Conservation (phyloP, 2,113 vertebrate species). For the Oxygymnocypris stewartii region DNA sequence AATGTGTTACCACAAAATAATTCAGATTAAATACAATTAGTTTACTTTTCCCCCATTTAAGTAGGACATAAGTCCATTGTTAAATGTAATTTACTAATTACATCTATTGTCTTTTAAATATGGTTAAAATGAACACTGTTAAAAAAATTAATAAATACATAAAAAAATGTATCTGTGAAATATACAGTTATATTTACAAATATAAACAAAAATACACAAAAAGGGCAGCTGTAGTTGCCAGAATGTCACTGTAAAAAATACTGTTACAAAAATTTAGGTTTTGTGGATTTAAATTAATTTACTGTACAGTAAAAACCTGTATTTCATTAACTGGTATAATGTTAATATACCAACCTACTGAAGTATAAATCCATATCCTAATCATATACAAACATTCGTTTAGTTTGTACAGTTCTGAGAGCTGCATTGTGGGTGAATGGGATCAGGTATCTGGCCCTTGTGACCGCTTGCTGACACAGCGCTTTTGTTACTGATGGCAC, state of each 20-base stretch:
- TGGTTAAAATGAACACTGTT: background rate
- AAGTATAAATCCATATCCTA: background rate
- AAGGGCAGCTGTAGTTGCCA: too few relatives aligned
- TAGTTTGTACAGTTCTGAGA: constrained; percentile 11
- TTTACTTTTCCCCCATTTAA: background rate
- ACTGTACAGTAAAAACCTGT: too few relatives aligned
- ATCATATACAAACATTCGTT: background rate
- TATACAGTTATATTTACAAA: too few relatives aligned
- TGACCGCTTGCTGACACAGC: constrained; percentile 31
- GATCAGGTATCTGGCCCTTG: constrained; percentile 13
- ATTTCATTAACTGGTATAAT: too few relatives aligned
- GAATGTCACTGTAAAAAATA: too few relatives aligned
- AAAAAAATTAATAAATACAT: too few relatives aligned
- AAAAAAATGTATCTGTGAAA: too few relatives aligned
- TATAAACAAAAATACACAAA: too few relatives aligned
- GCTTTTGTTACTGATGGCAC: constrained; percentile 20
- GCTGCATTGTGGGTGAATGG: background rate
- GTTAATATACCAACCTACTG: too few relatives aligned
- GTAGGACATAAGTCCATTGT: background rate
- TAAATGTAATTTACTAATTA: background rate
- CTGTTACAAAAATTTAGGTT: too few relatives aligned
- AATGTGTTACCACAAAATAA: background rate
- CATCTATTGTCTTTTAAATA: background rate
- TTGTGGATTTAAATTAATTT: too few relatives aligned
- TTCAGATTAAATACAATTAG: background rate